Percentiles rank a stretch among this genome's conserved stretches.
Evolutionary conservation across 2,888 invertebrate species (phyloP).

Genomic region (Odontothrips loti): DNA sequence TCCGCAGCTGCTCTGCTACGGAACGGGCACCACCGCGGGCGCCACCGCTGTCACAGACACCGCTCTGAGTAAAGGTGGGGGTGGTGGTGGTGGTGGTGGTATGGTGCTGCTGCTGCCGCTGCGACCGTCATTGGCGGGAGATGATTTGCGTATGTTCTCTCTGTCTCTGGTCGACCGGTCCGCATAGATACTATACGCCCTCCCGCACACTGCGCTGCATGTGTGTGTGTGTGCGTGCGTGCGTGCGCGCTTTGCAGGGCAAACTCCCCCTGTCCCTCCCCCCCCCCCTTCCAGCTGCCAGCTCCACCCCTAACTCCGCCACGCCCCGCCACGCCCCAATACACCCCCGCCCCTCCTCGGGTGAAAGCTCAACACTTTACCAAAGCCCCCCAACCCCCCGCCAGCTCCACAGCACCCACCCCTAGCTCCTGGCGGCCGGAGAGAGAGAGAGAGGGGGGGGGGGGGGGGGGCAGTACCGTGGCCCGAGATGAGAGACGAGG

Average conservation of each 20-base stretch:
- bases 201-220: background rate
- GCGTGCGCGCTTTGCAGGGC: background rate
- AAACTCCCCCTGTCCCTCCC: background rate
- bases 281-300: background rate
- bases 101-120: no score
- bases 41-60: no score
- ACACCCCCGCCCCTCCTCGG: background rate
- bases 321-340: background rate
- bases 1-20: no score
- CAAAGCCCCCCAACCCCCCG: background rate
- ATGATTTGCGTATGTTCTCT: no score
- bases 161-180: no score
- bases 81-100: no score
- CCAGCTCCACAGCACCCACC: background rate
- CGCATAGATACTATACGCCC: no score
- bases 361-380: constrained; percentile 26
- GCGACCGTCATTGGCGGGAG: no score
- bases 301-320: background rate
- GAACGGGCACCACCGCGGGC: no score
- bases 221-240: background rate
- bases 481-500: background rate
- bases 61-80: no score
- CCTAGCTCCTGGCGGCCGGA: background rate
- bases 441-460: background rate
- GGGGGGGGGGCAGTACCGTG: background rate